phyloP scores from a whole-genome alignment of 2,113 vertebrate genomes.

The Falco punctatus region DNA sequence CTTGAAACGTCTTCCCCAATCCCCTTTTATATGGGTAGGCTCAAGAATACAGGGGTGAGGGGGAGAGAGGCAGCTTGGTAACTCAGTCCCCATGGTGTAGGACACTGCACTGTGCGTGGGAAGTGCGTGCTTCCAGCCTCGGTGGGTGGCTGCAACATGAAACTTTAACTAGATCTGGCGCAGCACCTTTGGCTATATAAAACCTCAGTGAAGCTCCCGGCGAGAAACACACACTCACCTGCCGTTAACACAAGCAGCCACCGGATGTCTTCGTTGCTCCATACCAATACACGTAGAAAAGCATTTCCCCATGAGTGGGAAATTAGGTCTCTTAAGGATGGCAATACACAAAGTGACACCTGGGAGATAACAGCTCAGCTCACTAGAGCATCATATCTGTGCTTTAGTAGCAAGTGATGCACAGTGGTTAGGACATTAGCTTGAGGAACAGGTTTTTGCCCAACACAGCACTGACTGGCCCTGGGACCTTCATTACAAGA shows the following conservation, averaged over 20 bases:
- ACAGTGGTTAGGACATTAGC: neutral
- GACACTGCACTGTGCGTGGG: accelerated
- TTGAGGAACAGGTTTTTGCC: neutral
- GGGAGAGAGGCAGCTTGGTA: neutral
- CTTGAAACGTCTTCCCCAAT: neutral
- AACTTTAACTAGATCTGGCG: neutral
- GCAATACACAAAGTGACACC: neutral
- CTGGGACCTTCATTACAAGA: neutral
- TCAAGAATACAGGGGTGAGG: neutral
- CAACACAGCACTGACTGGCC: accelerated
- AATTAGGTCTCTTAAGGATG: neutral
- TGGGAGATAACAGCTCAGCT: neutral
- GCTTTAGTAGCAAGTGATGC: neutral
- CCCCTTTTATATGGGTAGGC: neutral
- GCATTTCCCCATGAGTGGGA: neutral
- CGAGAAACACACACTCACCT: neutral
- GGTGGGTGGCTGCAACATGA: neutral
- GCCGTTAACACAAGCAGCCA: conserved; percentile 49
- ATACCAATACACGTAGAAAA: neutral
- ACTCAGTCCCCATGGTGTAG: neutral
- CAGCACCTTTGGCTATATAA: neutral
- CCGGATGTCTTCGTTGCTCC: conserved; percentile 67
- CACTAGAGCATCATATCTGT: neutral
- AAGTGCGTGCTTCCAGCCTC: neutral
- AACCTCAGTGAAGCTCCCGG: neutral